phyloP scores from a whole-genome alignment of 2,113 vertebrate species.

The Junco hyemalis region DNA sequence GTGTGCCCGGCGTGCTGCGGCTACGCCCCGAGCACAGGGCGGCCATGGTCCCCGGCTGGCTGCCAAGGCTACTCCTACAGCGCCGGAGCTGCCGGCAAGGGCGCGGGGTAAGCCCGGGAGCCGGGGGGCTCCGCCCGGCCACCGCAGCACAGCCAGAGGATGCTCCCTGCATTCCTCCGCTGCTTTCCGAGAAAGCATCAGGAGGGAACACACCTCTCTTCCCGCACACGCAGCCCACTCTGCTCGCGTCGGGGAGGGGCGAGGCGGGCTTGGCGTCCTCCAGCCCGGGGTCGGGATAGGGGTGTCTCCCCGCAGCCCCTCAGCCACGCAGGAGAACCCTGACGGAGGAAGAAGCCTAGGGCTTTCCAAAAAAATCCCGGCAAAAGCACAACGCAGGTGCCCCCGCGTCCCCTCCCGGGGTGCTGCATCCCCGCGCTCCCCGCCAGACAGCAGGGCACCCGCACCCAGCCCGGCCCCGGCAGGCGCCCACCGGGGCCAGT shows the following conservation, averaged over 20 bases:
- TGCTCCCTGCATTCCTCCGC: not conserved
- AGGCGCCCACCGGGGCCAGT: not conserved
- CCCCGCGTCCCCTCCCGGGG: not conserved
- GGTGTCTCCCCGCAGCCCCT: not conserved
- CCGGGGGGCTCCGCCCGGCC: not conserved
- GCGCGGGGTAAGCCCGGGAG: not conserved
- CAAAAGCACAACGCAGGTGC: rapidly evolving
- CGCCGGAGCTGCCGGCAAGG: not conserved
- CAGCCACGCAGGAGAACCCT: too few relatives aligned
- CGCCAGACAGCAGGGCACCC: not conserved
- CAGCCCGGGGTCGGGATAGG: rapidly evolving
- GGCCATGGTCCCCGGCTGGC: not conserved
- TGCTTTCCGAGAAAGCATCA: not conserved
- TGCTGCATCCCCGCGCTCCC: not conserved
- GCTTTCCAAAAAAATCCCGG: not conserved
- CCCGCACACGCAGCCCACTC: rapidly evolving
- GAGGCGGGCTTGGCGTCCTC: rapidly evolving
- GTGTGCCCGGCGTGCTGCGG: not conserved
- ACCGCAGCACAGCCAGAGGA: not conserved
- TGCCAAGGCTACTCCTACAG: not conserved
- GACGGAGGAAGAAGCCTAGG: not conserved
- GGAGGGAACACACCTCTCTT: not conserved
- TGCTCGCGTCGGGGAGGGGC: rapidly evolving
- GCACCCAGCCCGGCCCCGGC: too few relatives aligned
- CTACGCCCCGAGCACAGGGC: not conserved